Percentiles rank a stretch among this genome's conserved stretches.
Evolutionary conservation across 2,797 vertebrate species (phyloP).

Genomic region (Acanthornis magna): DNA sequence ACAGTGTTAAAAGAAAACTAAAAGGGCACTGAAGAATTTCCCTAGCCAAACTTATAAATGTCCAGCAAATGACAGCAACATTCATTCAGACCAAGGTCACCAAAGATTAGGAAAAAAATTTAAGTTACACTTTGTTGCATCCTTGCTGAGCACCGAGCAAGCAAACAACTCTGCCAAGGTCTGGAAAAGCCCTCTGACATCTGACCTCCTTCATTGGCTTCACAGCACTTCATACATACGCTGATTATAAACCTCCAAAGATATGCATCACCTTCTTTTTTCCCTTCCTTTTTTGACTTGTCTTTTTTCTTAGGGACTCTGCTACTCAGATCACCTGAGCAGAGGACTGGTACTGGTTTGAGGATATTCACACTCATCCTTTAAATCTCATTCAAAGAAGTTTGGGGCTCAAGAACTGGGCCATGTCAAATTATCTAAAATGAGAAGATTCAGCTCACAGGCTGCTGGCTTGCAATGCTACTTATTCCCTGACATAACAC

Average conservation of each 20-base stretch:
- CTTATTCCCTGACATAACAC: neutral
- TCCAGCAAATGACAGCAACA: neutral
- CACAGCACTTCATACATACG: neutral
- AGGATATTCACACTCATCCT: neutral
- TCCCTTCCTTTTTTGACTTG: neutral
- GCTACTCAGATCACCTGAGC: neutral
- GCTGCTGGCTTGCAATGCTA: neutral
- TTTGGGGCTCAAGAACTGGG: neutral
- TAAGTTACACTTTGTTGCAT: neutral
- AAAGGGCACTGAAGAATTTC: neutral
- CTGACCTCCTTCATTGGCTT: neutral
- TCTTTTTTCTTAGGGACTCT: neutral
- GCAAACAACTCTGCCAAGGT: rapidly evolving
- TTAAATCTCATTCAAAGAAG: neutral
- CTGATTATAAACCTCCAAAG: neutral
- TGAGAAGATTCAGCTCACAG: neutral
- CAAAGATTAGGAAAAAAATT: neutral
- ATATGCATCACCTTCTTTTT: neutral
- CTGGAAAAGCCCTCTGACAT: neutral
- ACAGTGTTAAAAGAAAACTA: neutral
- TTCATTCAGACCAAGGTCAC: neutral
- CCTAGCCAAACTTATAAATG: neutral
- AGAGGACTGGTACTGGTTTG: neutral
- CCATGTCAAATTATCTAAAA: neutral
- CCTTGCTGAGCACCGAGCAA: neutral